Evolutionary conservation across 1,140 invertebrate species (phyloP), one percentile per base, ranked within the genome.

Genomic region (Papilio glaucus): DNA sequence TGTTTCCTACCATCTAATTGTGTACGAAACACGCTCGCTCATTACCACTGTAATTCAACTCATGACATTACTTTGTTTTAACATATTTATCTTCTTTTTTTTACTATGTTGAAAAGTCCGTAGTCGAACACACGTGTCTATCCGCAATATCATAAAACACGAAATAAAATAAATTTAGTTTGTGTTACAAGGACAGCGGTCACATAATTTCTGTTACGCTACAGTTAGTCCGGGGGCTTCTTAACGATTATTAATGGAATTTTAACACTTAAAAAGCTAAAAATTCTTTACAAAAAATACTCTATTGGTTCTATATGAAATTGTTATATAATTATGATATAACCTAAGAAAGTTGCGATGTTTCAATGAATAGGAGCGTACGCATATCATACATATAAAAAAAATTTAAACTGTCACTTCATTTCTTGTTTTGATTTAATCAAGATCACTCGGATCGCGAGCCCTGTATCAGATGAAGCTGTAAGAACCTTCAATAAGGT

Each of bases 141-240:
- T 65, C 37, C 18, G 15, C 62, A 41, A 24, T 65, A 24, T 24
- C 49, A 57, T 65, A 65, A 65, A 65, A 69, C 67, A 33, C n/a
- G n/a, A 53, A 69, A 69, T 53, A 69, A 69, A 69, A 53, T 53
- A 42, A 33, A 53, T 69, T 53, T 37, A 1, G 67, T 69, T 69
- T 37, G 21, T 49, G 42, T 49, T 69, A 53, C 67, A 69, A 69
- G 67, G 67, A 69, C 67, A 49, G 26, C n/a, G 45, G 42, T 53
- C 41, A 53, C 67, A 53, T 69, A 38, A 69, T 33, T 53, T 68
- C 9, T 29, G 18, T 68, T 29, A 68, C 41, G 21, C 21, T 68
- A 24, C 21, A 21, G 39, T 6, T 26, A 33, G 29, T 33, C 29
- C 29, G 29, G 29, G 29, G 29, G 29, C 49, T 53, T 12, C 15